Conservation (phyloP, 2,113 vertebrate species). For the Hemiprocne comata region DNA sequence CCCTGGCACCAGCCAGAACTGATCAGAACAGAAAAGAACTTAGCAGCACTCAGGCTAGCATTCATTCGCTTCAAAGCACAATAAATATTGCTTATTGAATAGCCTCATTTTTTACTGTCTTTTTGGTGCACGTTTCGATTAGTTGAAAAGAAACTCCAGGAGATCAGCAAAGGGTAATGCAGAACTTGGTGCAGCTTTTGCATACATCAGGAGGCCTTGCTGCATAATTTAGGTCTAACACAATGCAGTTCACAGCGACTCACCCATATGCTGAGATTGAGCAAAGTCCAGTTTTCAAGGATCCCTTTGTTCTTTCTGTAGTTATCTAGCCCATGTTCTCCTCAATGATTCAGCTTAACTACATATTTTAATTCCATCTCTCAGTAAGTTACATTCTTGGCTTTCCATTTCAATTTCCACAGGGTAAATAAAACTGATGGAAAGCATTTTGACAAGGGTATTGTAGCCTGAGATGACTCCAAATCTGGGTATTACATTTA, state of each 20-base stretch:
- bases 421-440: constrained; percentile 41
- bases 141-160: not conserved
- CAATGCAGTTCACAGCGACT: not conserved
- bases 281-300: not conserved
- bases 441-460: constrained; percentile 31
- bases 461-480: constrained; percentile 46
- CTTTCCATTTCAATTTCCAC: constrained; percentile 52
- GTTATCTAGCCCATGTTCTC: not conserved
- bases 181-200: not conserved
- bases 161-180: not conserved
- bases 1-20: not conserved
- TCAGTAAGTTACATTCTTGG: not conserved
- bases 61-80: not conserved
- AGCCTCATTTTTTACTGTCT: not conserved
- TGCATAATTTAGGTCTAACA: not conserved
- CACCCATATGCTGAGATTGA: not conserved
- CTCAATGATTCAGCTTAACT: constrained; percentile 20
- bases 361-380: constrained; percentile 7
- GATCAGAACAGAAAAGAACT: not conserved
- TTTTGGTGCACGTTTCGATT: not conserved
- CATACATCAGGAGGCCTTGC: not conserved
- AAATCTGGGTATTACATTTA: constrained; percentile 52
- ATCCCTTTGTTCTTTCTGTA: not conserved
- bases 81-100: not conserved
- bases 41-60: not conserved